phyloP scores from a whole-genome alignment of 2,888 invertebrate species.

The Diarsia dahlii region DNA sequence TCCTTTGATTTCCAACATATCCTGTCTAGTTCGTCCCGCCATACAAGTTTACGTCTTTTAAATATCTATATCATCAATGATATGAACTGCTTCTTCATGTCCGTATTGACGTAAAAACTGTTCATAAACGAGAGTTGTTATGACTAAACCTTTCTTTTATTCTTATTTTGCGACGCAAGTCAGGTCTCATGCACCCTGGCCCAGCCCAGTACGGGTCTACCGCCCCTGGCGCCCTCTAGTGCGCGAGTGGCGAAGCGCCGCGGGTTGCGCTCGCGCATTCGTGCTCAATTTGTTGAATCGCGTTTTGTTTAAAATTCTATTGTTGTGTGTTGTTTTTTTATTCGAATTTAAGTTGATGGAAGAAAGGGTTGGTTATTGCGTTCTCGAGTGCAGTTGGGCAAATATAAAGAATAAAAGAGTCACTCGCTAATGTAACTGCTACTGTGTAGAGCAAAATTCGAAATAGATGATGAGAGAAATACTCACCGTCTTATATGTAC shows the following conservation, averaged over 20 bases:
- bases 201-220: slow-evolving; percentile 51
- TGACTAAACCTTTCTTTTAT: slow-evolving; percentile 4
- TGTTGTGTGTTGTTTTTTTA: slow-evolving; percentile 66
- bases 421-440: slow-evolving; percentile 38
- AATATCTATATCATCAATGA: not conserved
- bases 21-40: too few species aligned
- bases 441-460: slow-evolving; percentile 15
- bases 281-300: slow-evolving; percentile 61
- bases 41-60: not conserved
- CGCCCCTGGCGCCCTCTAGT: slow-evolving; percentile 71
- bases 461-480: slow-evolving; percentile 11
- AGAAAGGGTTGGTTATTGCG: slow-evolving; percentile 50
- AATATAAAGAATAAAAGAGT: slow-evolving; percentile 39
- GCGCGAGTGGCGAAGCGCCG: slow-evolving; percentile 58
- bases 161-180: not conserved
- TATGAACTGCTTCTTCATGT: not conserved
- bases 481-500: not conserved
- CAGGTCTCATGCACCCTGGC: slow-evolving; percentile 12
- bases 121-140: not conserved
- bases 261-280: slow-evolving; percentile 66
- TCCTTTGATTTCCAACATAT: too few species aligned
- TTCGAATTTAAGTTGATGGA: slow-evolving; percentile 64
- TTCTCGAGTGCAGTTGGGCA: slow-evolving; percentile 49
- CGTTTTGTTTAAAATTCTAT: slow-evolving; percentile 64
- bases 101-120: not conserved